Evolutionary conservation across 2,113 vertebrate genomes (phyloP), one percentile per base, ranked within the genome.

Genomic region (Lynx canadensis): DNA sequence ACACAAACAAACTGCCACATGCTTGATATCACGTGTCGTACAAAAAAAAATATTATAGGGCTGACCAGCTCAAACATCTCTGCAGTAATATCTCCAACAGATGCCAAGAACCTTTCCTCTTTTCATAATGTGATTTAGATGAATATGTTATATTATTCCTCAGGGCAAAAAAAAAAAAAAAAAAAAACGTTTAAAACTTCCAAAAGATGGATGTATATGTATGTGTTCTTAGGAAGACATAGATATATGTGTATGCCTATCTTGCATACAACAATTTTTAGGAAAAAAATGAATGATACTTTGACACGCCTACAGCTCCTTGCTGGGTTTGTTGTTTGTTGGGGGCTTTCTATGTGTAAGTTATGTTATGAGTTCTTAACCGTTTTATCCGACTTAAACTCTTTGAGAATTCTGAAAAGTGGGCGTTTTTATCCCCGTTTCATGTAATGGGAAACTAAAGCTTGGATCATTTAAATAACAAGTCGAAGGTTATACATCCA

Each of bases 111-210:
- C 1, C 14, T 93, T 94, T 84, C 45, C 1, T 96, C 33, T 55
- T 93, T 98, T 78, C 76, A n/a, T 73, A 90, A 92, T 15, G 3
- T 52, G 57, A 86, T 55, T 74, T 66, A 93, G 57, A 81, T 74
- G 5, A 96, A 96, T 71, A 7, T 27, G 3, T 71, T 84, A 45
- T n/a, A 9, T 66, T 95, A 86, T 93, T 13, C 21, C 41, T 91
- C 84, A 25, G 29, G 92, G 95, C 45, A 91, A 96, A 97, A 91
- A 96, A 97, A 93, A 96, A 97, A 91, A 96, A 97, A 93, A 38
- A 11, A 14, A 41, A 41, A 41, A 41, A 41, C 1, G 0, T 65
- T 95, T 97, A 55, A 83, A 93, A 41, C 29, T 95, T 95, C 94
- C 9, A 80, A 92, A 97, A 63, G 25, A 50, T 21, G 10, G 60